Evolutionary conservation across 1,140 invertebrate genomes (phyloP), one percentile per base, ranked within the genome.

Genomic region (Metopolophium dirhodum): DNA sequence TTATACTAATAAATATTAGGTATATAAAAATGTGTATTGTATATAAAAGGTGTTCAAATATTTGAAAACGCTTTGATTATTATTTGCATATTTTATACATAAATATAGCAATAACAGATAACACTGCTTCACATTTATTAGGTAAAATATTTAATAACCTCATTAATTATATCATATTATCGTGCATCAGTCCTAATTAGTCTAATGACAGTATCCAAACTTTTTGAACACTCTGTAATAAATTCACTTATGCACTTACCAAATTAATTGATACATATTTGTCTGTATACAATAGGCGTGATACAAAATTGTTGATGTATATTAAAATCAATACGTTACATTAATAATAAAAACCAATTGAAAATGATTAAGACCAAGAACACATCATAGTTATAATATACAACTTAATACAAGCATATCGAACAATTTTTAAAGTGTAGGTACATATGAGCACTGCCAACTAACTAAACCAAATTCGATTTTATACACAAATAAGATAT

Each of bases 391-490:
- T 68, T 61, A 68, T n/a, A 45, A 68, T n/a, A 45, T 49, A 54
- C 49, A 35, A 45, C 30, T 41, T 83, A 83, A 23, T 37, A 47
- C 47, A 57, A 35, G 23, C 2, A 7, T n/a, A 14, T 45, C 11
- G 14, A 61, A 57, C 35, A 41, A 57, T 89, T 57, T 41, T 54
- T 35, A 90, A n/a, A 68, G 7, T n/a, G 1, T 37, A 37, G 37
- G 57, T 45, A 61, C 89, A 54, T 51, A 85, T 85, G 91, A 86
- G 37, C 35, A 57, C 82, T 83, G 37, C 22, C 14, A 54, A 93
- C 91, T 57, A 57, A 93, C 91, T 93, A 93, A 93, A 54, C 91
- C 7, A 54, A 93, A 93, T 93, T 23, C 86, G 86, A 86, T 86
- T 93, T 86, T 86, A 93, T 14, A 93, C 8, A 68, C 86, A 93